phyloP scores from a whole-genome alignment of 2,888 invertebrate genomes.

The Caenorhabditis sinica region DNA sequence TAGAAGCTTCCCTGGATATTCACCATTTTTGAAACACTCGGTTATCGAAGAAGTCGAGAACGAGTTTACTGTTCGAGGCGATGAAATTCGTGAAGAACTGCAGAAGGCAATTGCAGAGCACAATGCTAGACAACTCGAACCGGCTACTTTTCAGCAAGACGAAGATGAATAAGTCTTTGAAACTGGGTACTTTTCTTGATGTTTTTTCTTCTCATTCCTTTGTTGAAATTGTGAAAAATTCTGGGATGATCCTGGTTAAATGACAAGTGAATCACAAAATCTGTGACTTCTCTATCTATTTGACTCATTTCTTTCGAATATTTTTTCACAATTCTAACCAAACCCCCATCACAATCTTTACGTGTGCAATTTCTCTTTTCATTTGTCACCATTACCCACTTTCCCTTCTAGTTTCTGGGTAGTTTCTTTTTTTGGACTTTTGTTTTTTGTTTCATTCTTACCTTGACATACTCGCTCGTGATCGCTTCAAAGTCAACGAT shows the following conservation, averaged over 20 bases:
- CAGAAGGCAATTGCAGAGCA: constrained; percentile 59
- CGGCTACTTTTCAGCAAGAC: neutral
- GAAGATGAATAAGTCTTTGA: constrained; percentile 1
- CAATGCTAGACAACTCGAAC: constrained; percentile 34
- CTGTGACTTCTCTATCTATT: no score
- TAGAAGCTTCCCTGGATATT: constrained; percentile 53
- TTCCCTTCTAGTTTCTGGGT: neutral
- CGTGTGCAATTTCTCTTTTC: constrained; percentile 18
- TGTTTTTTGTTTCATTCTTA: constrained; percentile 14
- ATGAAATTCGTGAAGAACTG: constrained; percentile 57
- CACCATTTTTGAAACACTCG: constrained; percentile 57
- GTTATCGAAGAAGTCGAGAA: constrained; percentile 65
- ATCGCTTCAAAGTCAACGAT: constrained; percentile 83
- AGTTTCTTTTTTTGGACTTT: constrained; percentile 5
- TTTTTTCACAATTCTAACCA: neutral
- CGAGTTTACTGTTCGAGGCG: constrained; percentile 63
- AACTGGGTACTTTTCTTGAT: neutral
- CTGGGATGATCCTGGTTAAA: no score
- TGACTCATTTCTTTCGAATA: neutral
- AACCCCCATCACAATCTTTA: constrained; percentile 24
- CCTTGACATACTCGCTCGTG: constrained; percentile 85
- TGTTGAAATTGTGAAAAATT: neutral
- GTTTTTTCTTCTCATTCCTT: constrained; percentile 1
- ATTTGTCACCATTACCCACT: neutral
- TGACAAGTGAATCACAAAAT: no score